Conservation (phyloP, 1,140 invertebrate genomes). For the Cydia strobilella region DNA sequence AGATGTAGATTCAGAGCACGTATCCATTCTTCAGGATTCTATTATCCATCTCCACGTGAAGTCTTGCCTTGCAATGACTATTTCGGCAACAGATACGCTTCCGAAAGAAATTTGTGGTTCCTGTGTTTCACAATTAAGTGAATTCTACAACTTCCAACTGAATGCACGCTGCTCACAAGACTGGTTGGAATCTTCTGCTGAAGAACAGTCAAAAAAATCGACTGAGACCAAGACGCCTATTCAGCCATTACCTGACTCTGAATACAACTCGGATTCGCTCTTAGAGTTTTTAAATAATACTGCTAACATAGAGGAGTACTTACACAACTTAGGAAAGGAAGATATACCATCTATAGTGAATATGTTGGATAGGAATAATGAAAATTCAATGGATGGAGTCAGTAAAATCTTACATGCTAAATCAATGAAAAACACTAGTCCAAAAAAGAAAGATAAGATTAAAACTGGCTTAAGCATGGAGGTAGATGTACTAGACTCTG, state of each 20-base stretch:
- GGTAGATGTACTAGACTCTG: conserved; percentile 66
- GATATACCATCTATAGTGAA: conserved; percentile 72
- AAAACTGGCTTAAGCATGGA: conserved; percentile 59
- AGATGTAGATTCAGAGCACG: conserved; percentile 59
- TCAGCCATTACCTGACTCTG: conserved; percentile 69
- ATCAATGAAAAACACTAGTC: conserved; percentile 55
- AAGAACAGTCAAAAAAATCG: conserved; percentile 58
- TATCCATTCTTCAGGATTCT: conserved; percentile 61
- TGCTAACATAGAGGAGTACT: conserved; percentile 73
- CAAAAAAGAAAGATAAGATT: conserved; percentile 58
- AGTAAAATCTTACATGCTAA: conserved; percentile 42
- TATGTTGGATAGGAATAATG: conserved; percentile 62
- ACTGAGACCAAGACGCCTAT: conserved; percentile 59
- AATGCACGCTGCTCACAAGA: conserved; percentile 70
- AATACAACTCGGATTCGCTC: conserved; percentile 74
- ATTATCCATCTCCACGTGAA: conserved; percentile 65
- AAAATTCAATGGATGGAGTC: conserved; percentile 42
- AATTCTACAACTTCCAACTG: conserved; percentile 73
- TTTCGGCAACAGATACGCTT: conserved; percentile 56
- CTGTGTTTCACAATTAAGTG: conserved; percentile 62
- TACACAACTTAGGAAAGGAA: conserved; percentile 72
- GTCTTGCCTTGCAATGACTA: conserved; percentile 61
- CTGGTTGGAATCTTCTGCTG: conserved; percentile 66
- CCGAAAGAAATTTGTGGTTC: conserved; percentile 62
- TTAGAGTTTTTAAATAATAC: conserved; percentile 74